These are phyloP conservation scores for Eudorcas thomsonii DNA, from an alignment of 2,113 vertebrate species.

Conservation along the genomic window DNA sequence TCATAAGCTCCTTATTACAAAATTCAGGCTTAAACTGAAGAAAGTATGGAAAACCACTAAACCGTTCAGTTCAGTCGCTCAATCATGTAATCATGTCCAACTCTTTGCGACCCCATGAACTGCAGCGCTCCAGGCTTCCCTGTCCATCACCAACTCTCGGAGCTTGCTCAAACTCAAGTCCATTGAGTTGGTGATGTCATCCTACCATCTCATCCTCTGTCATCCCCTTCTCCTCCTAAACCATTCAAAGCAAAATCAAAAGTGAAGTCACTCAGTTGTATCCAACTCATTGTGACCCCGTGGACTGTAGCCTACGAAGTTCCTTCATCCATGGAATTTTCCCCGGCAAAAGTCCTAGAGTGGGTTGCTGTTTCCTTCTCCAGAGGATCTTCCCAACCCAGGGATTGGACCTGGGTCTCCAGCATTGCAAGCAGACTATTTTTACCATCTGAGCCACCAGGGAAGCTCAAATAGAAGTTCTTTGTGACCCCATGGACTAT, in stretches of 20 bases:
- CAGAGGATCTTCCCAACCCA: not conserved
- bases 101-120: not conserved
- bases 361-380: not conserved
- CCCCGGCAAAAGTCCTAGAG: not conserved
- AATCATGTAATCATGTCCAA: not conserved
- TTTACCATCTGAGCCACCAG: not conserved
- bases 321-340: not conserved
- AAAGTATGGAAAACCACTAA: not conserved
- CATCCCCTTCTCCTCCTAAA: not conserved
- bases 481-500: not conserved
- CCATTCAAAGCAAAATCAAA: not conserved
- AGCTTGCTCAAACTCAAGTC: not conserved
- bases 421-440: not conserved
- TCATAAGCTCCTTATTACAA: not conserved
- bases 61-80: not conserved
- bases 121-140: not conserved
- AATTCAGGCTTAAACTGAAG: not conserved
- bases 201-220: not conserved
- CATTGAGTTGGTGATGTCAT: not conserved
- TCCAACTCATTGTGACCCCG: not conserved
- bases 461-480: not conserved
- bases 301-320: not conserved
- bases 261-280: fast-evolving
- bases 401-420: not conserved
- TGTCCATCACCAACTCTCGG: not conserved